Evolutionary conservation across 1,140 invertebrate species (phyloP), one percentile per base, ranked within the genome.

Genomic region (Sminthurinus signatus): DNA sequence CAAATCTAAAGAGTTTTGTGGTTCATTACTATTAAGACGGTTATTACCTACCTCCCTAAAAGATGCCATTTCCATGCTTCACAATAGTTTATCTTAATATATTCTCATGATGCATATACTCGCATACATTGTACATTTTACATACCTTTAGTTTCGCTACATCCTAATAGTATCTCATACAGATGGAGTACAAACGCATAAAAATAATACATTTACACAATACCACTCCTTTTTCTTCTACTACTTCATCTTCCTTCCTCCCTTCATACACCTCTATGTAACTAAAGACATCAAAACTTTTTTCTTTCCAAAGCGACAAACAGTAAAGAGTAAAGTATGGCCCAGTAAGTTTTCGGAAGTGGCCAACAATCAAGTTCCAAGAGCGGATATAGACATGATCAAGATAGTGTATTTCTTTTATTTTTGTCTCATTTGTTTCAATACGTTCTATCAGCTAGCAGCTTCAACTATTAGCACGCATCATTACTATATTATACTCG

Each of bases 331-430:
- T 42, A 59, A 64, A 58, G 55, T 46, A 59, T 64, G 62, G 62
- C 51, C 36, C 62, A n/a, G n/a, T n/a, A 64, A 64, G 55, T 64
- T 64, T 64, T 64, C 62, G 62, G 62, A 64, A 64, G 62, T 64
- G 56, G 44, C 61, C 61, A n/a, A n/a, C n/a, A n/a, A n/a, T n/a
- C n/a, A n/a, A 62, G 36, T 54, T 21, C 32, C 32, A 36, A 54
- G 14, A 63, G 54, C 62, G 62, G 62, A 64, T 64, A 64, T 59
- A 58, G 25, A 42, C n/a, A n/a, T n/a, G n/a, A n/a, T n/a, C n/a
- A n/a, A n/a, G n/a, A n/a, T n/a, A n/a, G n/a, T n/a, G n/a, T n/a
- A n/a, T n/a, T n/a, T n/a, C n/a, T n/a, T n/a, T n/a, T n/a, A n/a
- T n/a, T n/a, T n/a, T n/a, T n/a, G n/a, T n/a, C n/a, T n/a, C n/a